Evolutionary conservation across 2,888 invertebrate species (phyloP), one percentile per base, ranked within the genome.

Genomic region (Erebia ligea): DNA sequence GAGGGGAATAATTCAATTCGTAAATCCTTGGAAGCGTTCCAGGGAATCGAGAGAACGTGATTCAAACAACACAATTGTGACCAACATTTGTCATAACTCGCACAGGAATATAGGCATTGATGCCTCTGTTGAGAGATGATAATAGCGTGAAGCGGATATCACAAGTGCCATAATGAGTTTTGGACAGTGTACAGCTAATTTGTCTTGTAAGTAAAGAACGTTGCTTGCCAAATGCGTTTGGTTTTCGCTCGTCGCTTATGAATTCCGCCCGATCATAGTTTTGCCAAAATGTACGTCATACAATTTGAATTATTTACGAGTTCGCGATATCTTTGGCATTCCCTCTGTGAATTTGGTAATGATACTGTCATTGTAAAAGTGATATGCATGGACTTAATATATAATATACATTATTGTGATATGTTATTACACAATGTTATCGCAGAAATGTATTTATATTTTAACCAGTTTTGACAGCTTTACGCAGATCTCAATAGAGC

Each of bases 11-110:
- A 78, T 79, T 77, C 80, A 77, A 82, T 79, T 79, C 78, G 79
- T 76, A 78, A 79, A 76, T 75, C 75, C 78, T 84, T 89, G 89
- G 89, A 88, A 65, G 67, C 34, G 70, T 75, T 86, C 89, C 89
- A 88, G 82, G 76, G 76, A 79, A 78, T 77, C 73, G 77, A 79
- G 79, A 78, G 75, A 80, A 81, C 78, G 71, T 69, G 75, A 72
- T 72, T 73, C 75, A 74, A 70, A 71, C 73, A 74, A 73, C 73
- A 75, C 73, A 75, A 76, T 78, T 75, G 73, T 73, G 73, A 71
- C 61, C 50, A 61, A 67, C 67, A 75, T 75, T 76, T 78, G 75
- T 78, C 76, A 78, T 75, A 77, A 75, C 71, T 74, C 70, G 69
- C 70, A 78, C 62, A 73, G 78, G 69, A 73, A 75, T 75, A 77